These are phyloP conservation scores for Acromyrmex echinatior DNA, from an alignment of 1,140 invertebrate species.

Conservation along the genomic window DNA sequence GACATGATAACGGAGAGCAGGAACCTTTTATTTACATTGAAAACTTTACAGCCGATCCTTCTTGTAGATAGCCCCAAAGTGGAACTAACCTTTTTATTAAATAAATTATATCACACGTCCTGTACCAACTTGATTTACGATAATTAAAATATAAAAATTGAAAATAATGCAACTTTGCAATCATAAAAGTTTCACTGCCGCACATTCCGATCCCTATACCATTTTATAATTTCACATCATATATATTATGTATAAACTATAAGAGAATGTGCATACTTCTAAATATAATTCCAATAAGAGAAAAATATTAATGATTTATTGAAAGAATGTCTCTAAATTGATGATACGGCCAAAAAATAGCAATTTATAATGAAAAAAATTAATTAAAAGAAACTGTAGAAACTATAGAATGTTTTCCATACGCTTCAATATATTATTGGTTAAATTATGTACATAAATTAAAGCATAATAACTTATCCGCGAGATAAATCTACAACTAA, in stretches of 20 bases:
- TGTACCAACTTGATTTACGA: constrained; percentile 62
- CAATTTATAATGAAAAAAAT: neutral
- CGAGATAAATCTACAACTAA: neutral
- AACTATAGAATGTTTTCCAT: neutral
- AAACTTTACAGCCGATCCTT: constrained; percentile 60
- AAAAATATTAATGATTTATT: neutral
- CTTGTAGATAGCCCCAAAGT: constrained; percentile 39
- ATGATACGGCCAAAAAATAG: neutral
- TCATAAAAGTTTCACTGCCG: neutral
- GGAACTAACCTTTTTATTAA: constrained; percentile 49
- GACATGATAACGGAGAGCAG: neutral
- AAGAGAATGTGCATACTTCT: neutral
- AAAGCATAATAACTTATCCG: too few species aligned
- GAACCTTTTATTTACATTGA: constrained; percentile 36
- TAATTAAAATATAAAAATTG: constrained; percentile 35
- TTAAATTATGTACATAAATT: too few species aligned
- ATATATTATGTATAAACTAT: neutral
- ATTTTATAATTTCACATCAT: neutral
- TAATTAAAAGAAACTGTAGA: neutral
- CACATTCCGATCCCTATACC: neutral
- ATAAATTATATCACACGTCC: constrained; percentile 56
- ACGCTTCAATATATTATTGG: too few species aligned
- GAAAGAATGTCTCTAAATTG: neutral
- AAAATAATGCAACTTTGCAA: constrained; percentile 49
- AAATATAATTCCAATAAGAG: neutral